phyloP scores from a whole-genome alignment of 2,888 invertebrate genomes.

The Diplolepis rosae region DNA sequence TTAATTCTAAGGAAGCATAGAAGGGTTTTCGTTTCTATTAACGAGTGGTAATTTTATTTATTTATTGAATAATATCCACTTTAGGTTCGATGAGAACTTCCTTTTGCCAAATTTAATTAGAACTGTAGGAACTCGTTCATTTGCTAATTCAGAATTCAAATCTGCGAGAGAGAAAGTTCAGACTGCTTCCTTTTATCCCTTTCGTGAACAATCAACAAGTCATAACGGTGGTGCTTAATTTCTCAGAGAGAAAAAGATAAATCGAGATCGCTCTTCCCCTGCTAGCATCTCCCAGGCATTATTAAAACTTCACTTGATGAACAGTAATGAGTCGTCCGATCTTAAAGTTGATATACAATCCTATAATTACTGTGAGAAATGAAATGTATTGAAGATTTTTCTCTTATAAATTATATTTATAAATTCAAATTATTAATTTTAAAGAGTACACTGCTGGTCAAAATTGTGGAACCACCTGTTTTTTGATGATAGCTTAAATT shows the following conservation, averaged over 20 bases:
- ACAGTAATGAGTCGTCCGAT: conserved; percentile 60
- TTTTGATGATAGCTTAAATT: no score
- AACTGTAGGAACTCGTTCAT: background rate
- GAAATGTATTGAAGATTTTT: no score
- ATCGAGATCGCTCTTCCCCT: conserved; percentile 55
- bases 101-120: background rate
- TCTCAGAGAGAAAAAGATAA: conserved; percentile 63
- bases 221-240: conserved; percentile 61
- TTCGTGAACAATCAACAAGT: conserved; percentile 62
- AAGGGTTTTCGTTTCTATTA: no score
- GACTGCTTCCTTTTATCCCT: background rate
- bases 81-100: background rate
- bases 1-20: no score
- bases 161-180: conserved; percentile 7
- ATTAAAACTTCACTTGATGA: conserved; percentile 69
- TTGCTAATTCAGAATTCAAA: background rate
- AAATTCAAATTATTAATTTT: no score
- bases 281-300: conserved; percentile 50
- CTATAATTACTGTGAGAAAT: no score
- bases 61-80: no score
- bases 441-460: no score
- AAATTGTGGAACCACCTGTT: no score
- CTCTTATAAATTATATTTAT: no score
- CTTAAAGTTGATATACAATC: conserved; percentile 12
- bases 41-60: no score